Evolutionary conservation across 1,140 invertebrate species (phyloP).

Genomic region (Brachionus koreanus): DNA sequence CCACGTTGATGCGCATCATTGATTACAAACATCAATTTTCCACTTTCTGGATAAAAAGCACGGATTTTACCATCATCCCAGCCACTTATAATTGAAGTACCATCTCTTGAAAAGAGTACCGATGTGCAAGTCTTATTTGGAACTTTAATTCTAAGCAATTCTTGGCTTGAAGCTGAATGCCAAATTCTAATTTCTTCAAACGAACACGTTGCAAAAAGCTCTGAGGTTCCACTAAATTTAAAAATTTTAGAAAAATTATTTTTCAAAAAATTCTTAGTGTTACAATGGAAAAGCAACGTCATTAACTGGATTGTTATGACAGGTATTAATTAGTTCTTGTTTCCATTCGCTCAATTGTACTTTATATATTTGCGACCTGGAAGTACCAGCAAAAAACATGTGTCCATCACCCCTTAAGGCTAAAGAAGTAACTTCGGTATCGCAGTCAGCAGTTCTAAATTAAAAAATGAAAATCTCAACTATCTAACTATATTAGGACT

Average conservation of each 20-base stretch:
- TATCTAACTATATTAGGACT: conserved; percentile 14
- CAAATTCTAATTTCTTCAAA: conserved; percentile 78
- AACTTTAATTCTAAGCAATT: conserved; percentile 75
- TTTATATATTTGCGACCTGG: conserved; percentile 74
- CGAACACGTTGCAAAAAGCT: conserved; percentile 79
- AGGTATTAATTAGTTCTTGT: conserved; percentile 70
- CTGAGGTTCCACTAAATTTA: conserved; percentile 55
- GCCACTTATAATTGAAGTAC: conserved; percentile 68
- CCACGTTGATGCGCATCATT: conserved; percentile 80
- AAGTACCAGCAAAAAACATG: conserved; percentile 67
- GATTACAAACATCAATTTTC: conserved; percentile 72
- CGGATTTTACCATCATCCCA: conserved; percentile 75
- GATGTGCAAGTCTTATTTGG: conserved; percentile 78
- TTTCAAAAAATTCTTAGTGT: conserved; percentile 49
- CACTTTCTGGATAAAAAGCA: conserved; percentile 76
- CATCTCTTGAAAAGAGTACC: conserved; percentile 72
- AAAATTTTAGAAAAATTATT: conserved; percentile 23
- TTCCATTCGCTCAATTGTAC: conserved; percentile 69
- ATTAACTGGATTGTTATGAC: conserved; percentile 73
- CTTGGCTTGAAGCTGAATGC: conserved; percentile 69
- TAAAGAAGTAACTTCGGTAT: conserved; percentile 56
- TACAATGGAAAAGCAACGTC: conserved; percentile 78
- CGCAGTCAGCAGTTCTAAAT: conserved; percentile 63
- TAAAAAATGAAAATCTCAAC: conserved; percentile 52
- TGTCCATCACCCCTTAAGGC: conserved; percentile 58